Evolutionary conservation across 2,797 vertebrate species (phyloP).

Genomic region (Xiphorhynchus erythropygius): DNA sequence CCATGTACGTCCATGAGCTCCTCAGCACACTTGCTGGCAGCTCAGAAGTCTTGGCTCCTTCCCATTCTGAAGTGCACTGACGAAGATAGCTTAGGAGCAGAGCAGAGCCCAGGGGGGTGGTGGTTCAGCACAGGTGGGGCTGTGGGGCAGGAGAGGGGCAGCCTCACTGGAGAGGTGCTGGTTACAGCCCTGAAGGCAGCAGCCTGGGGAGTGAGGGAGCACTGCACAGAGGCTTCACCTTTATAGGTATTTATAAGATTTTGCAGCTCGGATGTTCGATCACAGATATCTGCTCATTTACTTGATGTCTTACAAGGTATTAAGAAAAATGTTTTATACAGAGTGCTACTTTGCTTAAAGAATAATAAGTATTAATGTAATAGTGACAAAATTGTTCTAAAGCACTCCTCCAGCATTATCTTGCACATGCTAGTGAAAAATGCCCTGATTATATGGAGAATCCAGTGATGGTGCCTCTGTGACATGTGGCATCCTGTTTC

Average conservation of each 20-base stretch:
- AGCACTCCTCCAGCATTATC: not conserved
- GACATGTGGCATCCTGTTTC: not conserved
- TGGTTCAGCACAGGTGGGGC: not conserved
- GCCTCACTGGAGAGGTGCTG: not conserved
- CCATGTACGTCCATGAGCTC: not conserved
- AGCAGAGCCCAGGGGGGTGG: not conserved
- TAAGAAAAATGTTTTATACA: not conserved
- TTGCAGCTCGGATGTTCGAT: not conserved
- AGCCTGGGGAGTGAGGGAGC: not conserved
- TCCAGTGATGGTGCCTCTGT: not conserved
- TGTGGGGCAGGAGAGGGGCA: not conserved
- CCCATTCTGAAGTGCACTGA: not conserved
- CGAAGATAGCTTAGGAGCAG: rapidly evolving
- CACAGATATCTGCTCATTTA: not conserved
- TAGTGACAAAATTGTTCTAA: not conserved
- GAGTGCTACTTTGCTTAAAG: not conserved
- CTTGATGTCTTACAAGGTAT: not conserved
- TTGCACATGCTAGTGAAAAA: not conserved
- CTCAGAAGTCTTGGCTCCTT: not conserved
- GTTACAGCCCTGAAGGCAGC: not conserved
- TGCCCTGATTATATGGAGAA: not conserved
- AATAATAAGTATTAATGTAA: not conserved
- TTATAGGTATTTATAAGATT: not conserved
- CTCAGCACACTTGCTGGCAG: not conserved
- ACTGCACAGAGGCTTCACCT: rapidly evolving